Evolutionary conservation across 2,797 vertebrate genomes (phyloP), one percentile per base, ranked within the genome.

Genomic region (Acomys russatus): DNA sequence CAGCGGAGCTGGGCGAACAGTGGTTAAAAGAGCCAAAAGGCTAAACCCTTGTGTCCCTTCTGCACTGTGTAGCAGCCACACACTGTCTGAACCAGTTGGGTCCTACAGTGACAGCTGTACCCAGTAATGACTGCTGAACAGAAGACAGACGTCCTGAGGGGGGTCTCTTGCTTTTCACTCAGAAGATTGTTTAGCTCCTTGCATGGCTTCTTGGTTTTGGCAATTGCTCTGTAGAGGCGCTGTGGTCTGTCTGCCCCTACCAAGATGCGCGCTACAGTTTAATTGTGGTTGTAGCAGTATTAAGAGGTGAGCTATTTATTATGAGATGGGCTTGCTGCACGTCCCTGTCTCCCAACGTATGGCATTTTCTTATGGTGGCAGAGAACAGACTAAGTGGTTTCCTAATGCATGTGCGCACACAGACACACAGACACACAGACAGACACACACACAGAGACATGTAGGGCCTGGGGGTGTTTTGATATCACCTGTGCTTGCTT

Each of bases 141-240:
- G 35, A 83, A 25, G 68, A 17, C n/a, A 68, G n/a, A n/a, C n/a
- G n/a, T 92, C 88, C 84, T 82, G 35, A 83, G 44, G 38, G 44
- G 38, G 78, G 76, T 94, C n/a, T 82, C 83, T 78, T 71, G n/a
- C 14, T 25, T 2, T 0, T 95, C 22, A 59, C 84, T 1, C 74
- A 86, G 56, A 49, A 88, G 49, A 51, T 70, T 38, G 33, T 38
- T 92, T 86, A 83, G 63, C 14, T 83, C 95, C 82, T 90, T 93
- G 89, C 74, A 91, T 28, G 3, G 35, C 56, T 93, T 86, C 33
- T 23, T 56, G 70, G 68, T 35, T 93, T 96, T 93, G 38, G 78
- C 79, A 77, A 86, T 85, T 91, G 30, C 20, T 91, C 68, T 82
- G 51, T 38, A n/a, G 38, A 51, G 30, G 30, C 80, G 76, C 35